These are phyloP conservation scores for Aspidoscelis tigris DNA, from an alignment of 2,113 vertebrate genomes.

Conservation along the genomic window DNA sequence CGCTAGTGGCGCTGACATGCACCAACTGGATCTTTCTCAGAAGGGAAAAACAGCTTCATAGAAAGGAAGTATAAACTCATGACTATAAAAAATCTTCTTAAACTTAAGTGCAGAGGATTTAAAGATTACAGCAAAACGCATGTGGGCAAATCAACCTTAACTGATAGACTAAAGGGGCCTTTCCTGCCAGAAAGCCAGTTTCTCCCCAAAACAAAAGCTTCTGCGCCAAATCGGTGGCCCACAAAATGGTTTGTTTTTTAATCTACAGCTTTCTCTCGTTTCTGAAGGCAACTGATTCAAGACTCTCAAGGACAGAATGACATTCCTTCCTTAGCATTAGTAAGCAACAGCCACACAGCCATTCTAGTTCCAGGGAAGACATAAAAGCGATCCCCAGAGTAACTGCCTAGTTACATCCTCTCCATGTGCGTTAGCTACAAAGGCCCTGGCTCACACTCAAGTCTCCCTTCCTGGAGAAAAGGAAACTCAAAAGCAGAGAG, in stretches of 20 bases:
- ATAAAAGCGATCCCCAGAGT: constrained; percentile 28
- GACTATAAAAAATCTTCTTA: background rate
- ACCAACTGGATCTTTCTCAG: background rate
- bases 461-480: background rate
- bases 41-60: background rate
- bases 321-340: background rate
- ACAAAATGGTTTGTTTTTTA: background rate
- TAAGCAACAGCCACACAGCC: constrained; percentile 14
- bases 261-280: background rate
- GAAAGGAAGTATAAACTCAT: background rate
- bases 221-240: too few species aligned
- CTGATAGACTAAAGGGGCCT: background rate
- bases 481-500: background rate
- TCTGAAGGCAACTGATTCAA: constrained; percentile 31
- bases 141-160: background rate
- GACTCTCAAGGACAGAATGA: background rate
- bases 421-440: constrained; percentile 39
- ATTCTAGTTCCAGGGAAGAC: constrained; percentile 45
- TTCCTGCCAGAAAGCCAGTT: background rate
- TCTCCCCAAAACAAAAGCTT: background rate
- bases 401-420: constrained; percentile 47
- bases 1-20: too few species aligned
- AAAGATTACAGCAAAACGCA: background rate
- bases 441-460: constrained; percentile 13
- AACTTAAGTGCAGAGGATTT: background rate